These are phyloP conservation scores for Caenorhabditis sp. DNA, from an alignment of 2,888 invertebrate genomes.

Conservation along the genomic window DNA sequence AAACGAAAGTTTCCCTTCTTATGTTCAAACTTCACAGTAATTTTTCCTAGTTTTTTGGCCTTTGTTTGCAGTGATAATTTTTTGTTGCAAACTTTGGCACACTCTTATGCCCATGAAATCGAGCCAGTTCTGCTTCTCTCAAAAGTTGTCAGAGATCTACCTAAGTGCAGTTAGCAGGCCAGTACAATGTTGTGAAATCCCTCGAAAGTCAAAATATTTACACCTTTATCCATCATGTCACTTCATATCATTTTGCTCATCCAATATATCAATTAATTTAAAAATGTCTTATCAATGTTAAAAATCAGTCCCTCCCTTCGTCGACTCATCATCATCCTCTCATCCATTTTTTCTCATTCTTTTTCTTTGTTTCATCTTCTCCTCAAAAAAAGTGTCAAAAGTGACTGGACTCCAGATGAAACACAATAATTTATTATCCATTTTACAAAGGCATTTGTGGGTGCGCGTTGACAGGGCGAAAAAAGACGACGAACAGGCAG, in stretches of 20 bases:
- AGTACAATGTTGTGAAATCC: not conserved
- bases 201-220: not conserved
- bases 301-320: not conserved
- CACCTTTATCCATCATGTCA: not conserved
- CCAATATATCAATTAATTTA: not conserved
- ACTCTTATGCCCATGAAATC: no score
- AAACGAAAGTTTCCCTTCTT: no score
- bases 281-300: not conserved
- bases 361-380: not conserved
- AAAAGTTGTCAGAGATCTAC: no score
- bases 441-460: not conserved
- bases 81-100: no score
- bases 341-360: not conserved
- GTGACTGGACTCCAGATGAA: not conserved
- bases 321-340: not conserved
- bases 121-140: no score
- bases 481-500: no score
- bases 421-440: constrained; percentile 1
- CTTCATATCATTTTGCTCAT: not conserved
- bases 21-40: no score
- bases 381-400: constrained; percentile 1
- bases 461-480: no score
- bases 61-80: no score
- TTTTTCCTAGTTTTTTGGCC: no score
- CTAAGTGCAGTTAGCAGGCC: no score